Evolutionary conservation across 35 echinoderm and acorn worm species (phyloP), one percentile per base, ranked within the genome.

Genomic region (Acanthaster planci): DNA sequence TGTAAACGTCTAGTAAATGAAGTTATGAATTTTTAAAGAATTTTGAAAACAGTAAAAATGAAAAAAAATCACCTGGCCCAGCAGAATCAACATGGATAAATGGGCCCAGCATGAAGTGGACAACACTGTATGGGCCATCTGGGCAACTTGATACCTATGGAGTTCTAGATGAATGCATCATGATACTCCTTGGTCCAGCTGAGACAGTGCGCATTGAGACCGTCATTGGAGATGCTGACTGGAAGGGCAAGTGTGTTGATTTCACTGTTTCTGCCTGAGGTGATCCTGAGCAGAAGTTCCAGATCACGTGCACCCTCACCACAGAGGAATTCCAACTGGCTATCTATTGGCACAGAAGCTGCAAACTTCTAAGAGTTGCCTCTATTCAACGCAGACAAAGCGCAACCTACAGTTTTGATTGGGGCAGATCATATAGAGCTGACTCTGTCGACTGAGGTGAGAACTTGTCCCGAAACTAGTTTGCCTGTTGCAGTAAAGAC

Each of bases 401-500:
- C 29, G n/a, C 80, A 53, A 32, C 80, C 51, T 23, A 17, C 36
- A 39, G 14, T 80, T 15, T 80, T 80, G 78, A 80, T 80, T 80
- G 78, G 78, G 40, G 78, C 78, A 9, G 78, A 80, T 80, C 39
- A 80, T 18, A 80, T 80, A 14, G 78, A 80, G 51, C 40, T 40
- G 39, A 80, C 78, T 7, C 78, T 80, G 35, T 80, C 78, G 22
- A 27, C 51, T 18, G 80, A 82, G 9, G 55, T 32, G 14, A 50
- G 42, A 54, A 55, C 26, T 55, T 17, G 80, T 37, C 51, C 80
- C 10, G 54, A 82, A 47, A 82, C 51, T 22, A 39, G 44, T 55
- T 82, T 5, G 26, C 80, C 80, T 6, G 80, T 82, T n/a, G 80
- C 80, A 37, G 80, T 82, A 12, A 82, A 82, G 21, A 82, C 80